A percentile compares a stretch with the other conserved stretches of the same genome.
Conservation (phyloP, 2,888 invertebrate genomes). For the Deilephila porcellus region DNA sequence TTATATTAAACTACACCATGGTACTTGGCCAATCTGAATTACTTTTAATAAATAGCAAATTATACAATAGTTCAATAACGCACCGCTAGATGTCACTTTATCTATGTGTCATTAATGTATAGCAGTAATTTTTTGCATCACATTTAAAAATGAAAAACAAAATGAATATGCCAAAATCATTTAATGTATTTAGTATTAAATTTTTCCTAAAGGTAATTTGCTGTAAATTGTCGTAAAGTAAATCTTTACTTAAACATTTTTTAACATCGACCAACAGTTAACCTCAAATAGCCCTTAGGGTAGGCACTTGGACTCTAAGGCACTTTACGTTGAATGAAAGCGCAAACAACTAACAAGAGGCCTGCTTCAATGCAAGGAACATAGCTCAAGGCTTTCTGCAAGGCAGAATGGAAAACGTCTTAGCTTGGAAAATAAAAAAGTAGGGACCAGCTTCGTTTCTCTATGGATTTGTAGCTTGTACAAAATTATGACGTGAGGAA, state of each 20-base stretch:
- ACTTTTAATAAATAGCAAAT: background rate
- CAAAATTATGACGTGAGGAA: too few relatives aligned
- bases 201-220: too few relatives aligned
- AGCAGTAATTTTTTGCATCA: too few relatives aligned
- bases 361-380: background rate
- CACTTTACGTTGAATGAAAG: background rate
- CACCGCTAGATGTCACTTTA: background rate
- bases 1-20: too few relatives aligned
- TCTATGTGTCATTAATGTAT: background rate
- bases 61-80: background rate
- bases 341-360: slow-evolving; percentile 1
- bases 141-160: too few relatives aligned
- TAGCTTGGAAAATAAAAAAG: background rate
- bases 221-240: background rate
- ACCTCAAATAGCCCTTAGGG: background rate
- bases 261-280: background rate
- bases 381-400: background rate
- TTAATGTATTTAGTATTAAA: too few relatives aligned
- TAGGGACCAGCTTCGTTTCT: too few relatives aligned
- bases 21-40: too few relatives aligned
- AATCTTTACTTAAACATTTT: background rate
- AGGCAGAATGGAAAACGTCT: background rate
- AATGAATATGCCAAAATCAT: too few relatives aligned
- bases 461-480: too few relatives aligned
- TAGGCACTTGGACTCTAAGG: slow-evolving; percentile 2